Percentiles rank a stretch among this genome's conserved stretches.
Conservation (phyloP, 2,888 invertebrate species). For the Caenorhabditis sp. region DNA sequence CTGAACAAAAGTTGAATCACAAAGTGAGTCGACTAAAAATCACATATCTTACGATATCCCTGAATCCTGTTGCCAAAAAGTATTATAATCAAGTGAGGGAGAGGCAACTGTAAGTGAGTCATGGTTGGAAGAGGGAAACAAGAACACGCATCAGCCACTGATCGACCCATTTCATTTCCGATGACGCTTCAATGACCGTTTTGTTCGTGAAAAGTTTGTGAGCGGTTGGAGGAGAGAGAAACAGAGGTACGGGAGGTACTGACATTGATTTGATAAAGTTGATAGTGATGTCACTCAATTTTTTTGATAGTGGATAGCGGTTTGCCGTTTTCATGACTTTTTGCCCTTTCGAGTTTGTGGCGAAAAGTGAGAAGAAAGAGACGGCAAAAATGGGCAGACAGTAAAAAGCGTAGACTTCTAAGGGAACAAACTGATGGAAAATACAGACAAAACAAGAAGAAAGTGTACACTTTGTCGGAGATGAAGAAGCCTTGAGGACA, state of each 20-base stretch:
- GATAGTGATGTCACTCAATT: slow-evolving; percentile 39
- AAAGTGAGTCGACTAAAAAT: slow-evolving; percentile 17
- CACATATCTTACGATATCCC: too few species aligned
- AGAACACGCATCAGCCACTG: slow-evolving; percentile 49
- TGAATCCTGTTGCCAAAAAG: too few species aligned
- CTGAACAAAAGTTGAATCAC: slow-evolving; percentile 15
- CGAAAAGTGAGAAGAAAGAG: too few species aligned
- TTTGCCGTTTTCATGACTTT: slow-evolving; percentile 1
- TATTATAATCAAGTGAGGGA: slow-evolving; percentile 40
- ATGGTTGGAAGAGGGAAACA: slow-evolving; percentile 30
- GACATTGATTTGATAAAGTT: background rate
- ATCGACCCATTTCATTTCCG: slow-evolving; percentile 54
- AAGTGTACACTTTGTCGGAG: slow-evolving; percentile 17
- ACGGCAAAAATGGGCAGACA: background rate
- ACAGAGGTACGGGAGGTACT: slow-evolving; percentile 23
- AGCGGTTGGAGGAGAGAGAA: background rate
- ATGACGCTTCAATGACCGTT: slow-evolving; percentile 48
- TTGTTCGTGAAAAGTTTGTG: slow-evolving; percentile 10
- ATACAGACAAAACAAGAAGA: slow-evolving; percentile 5
- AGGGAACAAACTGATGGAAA: too few species aligned
- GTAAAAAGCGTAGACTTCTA: too few species aligned
- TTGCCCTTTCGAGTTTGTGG: background rate
- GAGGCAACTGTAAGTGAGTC: slow-evolving; percentile 37
- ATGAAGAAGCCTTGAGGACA: slow-evolving; percentile 30
- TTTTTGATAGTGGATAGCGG: slow-evolving; percentile 21